Evolutionary conservation across 2,113 vertebrate genomes (phyloP).

Genomic region (Epinephelus lanceolatus): DNA sequence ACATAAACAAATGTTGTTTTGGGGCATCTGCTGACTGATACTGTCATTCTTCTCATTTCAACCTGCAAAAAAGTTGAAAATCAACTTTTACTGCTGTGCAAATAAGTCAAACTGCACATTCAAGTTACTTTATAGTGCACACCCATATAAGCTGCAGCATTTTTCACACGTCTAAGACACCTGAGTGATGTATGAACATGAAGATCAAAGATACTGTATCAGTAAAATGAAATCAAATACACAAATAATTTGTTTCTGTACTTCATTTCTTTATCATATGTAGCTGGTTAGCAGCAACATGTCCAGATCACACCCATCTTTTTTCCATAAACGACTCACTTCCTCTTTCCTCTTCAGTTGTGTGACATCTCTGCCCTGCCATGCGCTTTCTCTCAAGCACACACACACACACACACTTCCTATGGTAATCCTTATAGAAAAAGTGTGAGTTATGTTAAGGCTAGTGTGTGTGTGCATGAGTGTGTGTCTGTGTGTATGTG

Average conservation of each 20-base stretch:
- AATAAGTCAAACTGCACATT: slow-evolving; percentile 8
- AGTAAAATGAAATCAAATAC: slow-evolving; percentile 7
- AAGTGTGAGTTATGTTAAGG: slow-evolving; percentile 41
- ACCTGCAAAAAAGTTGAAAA: neutral
- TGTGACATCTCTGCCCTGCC: slow-evolving; percentile 29
- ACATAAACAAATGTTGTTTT: neutral
- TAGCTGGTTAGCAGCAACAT: slow-evolving; percentile 11
- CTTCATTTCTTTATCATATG: slow-evolving; percentile 2
- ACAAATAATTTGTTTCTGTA: neutral
- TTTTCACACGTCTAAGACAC: neutral
- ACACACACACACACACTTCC: slow-evolving; percentile 23
- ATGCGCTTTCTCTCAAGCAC: neutral
- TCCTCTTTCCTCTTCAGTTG: slow-evolving; percentile 59
- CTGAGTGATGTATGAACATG: neutral
- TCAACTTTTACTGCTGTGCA: neutral
- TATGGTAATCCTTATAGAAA: slow-evolving; percentile 55
- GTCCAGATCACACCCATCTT: slow-evolving; percentile 46
- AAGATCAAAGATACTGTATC: neutral
- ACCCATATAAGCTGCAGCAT: neutral
- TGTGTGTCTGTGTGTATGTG: slow-evolving; percentile 29
- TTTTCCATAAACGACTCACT: slow-evolving; percentile 46
- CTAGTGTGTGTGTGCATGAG: slow-evolving; percentile 22
- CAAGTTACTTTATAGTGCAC: neutral
- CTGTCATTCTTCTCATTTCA: neutral
- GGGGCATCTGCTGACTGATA: neutral